Percentiles rank a stretch among this genome's conserved stretches.
Conservation (phyloP, 2,797 vertebrate genomes). For the Oreonectes daqikongensis region DNA sequence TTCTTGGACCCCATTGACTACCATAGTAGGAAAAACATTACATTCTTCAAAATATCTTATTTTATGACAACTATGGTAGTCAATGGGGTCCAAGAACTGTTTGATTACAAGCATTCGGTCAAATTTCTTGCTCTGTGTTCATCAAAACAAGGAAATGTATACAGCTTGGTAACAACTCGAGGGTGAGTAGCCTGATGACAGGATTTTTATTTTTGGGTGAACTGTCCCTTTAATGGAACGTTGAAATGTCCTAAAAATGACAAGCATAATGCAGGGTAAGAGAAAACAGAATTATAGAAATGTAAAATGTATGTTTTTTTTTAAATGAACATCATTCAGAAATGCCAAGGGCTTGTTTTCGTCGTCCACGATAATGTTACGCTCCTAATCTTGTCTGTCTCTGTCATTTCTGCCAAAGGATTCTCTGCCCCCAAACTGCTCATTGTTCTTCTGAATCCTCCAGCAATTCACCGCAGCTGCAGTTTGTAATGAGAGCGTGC, state of each 20-base stretch:
- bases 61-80: too few species aligned
- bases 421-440: neutral
- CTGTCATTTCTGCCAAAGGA: slow-evolving; percentile 23
- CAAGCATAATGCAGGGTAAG: slow-evolving; percentile 19
- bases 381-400: slow-evolving; percentile 43
- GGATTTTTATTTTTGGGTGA: too few species aligned
- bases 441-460: slow-evolving; percentile 40
- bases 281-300: slow-evolving; percentile 50
- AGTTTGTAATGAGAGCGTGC: slow-evolving; percentile 22
- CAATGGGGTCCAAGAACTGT: too few species aligned
- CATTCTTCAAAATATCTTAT: too few species aligned
- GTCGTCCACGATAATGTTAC: slow-evolving; percentile 44
- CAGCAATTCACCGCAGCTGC: slow-evolving; percentile 39
- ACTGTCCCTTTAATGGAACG: too few species aligned
- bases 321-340: slow-evolving; percentile 47
- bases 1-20: too few species aligned
- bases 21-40: too few species aligned
- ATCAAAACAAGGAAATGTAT: too few species aligned
- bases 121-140: too few species aligned
- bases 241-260: slow-evolving; percentile 36
- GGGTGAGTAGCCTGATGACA: too few species aligned
- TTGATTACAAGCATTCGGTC: too few species aligned
- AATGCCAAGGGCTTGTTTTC: slow-evolving; percentile 43
- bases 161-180: too few species aligned
- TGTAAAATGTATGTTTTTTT: slow-evolving; percentile 33